Conservation (phyloP, 2,113 vertebrate genomes). For the Lamprotornis superbus region DNA sequence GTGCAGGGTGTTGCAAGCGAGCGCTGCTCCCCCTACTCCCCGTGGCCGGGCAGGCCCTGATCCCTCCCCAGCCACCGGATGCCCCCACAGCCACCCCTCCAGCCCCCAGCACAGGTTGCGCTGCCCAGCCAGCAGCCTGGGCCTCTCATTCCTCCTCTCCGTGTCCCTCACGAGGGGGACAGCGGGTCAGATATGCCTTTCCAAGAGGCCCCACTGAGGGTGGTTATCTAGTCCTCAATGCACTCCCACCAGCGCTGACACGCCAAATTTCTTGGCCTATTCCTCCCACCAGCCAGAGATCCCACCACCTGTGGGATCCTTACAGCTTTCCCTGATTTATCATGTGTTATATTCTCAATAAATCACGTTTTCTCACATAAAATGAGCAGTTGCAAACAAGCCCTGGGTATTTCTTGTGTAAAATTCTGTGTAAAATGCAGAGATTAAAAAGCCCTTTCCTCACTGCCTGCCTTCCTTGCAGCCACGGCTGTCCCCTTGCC, state of each 20-base stretch:
- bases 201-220: rapidly evolving
- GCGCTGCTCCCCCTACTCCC: neutral
- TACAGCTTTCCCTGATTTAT: neutral
- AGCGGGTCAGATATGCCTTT: neutral
- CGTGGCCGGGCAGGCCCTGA: neutral
- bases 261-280: neutral
- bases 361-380: rapidly evolving
- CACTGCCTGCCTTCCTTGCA: neutral
- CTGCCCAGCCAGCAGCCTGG: neutral
- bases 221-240: rapidly evolving
- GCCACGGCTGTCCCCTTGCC: rapidly evolving
- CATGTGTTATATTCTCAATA: rapidly evolving
- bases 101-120: neutral
- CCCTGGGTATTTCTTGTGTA: neutral
- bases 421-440: rapidly evolving
- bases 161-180: rapidly evolving
- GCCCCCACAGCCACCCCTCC: neutral
- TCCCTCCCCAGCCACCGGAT: neutral
- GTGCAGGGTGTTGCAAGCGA: neutral
- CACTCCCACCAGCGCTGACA: neutral
- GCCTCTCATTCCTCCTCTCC: neutral
- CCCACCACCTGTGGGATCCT: neutral
- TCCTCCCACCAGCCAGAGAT: neutral
- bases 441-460: neutral
- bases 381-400: neutral